Evolutionary conservation across 2,888 invertebrate genomes (phyloP), one percentile per base, ranked within the genome.

Genomic region (Dryobota labecula): DNA sequence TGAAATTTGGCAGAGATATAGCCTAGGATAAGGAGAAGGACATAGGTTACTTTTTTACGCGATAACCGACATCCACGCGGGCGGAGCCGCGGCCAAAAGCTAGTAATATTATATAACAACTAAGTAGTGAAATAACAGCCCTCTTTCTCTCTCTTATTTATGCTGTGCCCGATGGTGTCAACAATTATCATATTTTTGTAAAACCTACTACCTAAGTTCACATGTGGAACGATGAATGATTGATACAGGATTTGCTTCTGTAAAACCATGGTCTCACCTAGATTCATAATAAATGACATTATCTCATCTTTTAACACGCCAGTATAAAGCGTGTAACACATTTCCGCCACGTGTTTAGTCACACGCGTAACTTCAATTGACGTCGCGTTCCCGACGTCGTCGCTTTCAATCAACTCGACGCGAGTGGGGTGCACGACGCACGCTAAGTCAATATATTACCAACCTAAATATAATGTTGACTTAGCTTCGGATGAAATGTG

Each of bases 331-430:
- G 15, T 58, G 30, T 66, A 60, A 62, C 70, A 76, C 65, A 69
- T 66, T 66, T 69, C 62, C 62, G 51, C 24, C 33, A n/a, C 57
- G 56, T 53, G 66, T 70, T 65, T 41, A 68, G 58, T 57, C 61
- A 58, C 56, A 64, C 67, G 64, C 15, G 30, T 81, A 71, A 76
- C 38, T 30, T 56, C 66, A 71, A 60, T 63, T 71, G 78, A 82
- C 66, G 36, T 54, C 41, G 47, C 24, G 30, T 36, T 20, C 54
- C 57, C 66, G 47, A 33, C 33, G 67, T 73, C 33, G 67, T 73
- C 75, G 49, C 43, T 24, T 76, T 76, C 79, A 69, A 82, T 84
- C 83, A 75, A 60, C 27, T 6, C 27, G 54, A 76, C 78, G 45
- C 66, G 73, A 51, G 49, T 54, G 53, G 63, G 68, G 68, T 68